phyloP scores from a whole-genome alignment of 2,113 vertebrate species.

The Chionodraco myersi region DNA sequence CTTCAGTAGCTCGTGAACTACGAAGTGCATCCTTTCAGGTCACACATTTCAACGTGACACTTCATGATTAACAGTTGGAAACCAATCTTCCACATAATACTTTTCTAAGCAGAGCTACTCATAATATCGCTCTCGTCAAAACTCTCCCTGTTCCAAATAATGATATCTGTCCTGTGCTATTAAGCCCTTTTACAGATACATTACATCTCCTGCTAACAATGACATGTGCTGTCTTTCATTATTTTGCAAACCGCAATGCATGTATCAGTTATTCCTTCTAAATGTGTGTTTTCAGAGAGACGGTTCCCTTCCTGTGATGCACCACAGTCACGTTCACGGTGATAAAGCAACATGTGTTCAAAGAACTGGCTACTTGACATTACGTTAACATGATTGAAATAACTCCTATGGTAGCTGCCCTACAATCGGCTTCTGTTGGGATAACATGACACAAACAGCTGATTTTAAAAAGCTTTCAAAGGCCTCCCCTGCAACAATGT shows the following conservation, averaged over 20 bases:
- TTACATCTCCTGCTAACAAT: neutral
- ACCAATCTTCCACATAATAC: neutral
- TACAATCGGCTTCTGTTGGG: neutral
- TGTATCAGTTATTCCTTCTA: neutral
- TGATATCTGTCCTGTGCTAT: neutral
- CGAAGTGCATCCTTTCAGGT: neutral
- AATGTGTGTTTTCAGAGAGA: neutral
- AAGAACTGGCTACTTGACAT: neutral
- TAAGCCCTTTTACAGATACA: neutral
- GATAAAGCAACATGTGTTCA: constrained; percentile 3
- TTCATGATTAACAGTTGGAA: neutral
- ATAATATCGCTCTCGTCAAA: neutral
- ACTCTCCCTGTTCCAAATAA: neutral
- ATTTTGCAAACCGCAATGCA: neutral
- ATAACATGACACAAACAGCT: neutral
- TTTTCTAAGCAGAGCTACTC: neutral
- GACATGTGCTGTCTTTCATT: neutral
- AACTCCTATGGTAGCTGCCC: neutral
- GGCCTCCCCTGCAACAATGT: neutral
- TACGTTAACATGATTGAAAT: neutral
- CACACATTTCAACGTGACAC: neutral
- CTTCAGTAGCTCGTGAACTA: neutral
- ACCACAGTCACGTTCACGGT: neutral
- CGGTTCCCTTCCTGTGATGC: neutral
- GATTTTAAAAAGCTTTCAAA: neutral